phyloP scores from a whole-genome alignment of 2,888 invertebrate species.

The Candidula unifasciata region DNA sequence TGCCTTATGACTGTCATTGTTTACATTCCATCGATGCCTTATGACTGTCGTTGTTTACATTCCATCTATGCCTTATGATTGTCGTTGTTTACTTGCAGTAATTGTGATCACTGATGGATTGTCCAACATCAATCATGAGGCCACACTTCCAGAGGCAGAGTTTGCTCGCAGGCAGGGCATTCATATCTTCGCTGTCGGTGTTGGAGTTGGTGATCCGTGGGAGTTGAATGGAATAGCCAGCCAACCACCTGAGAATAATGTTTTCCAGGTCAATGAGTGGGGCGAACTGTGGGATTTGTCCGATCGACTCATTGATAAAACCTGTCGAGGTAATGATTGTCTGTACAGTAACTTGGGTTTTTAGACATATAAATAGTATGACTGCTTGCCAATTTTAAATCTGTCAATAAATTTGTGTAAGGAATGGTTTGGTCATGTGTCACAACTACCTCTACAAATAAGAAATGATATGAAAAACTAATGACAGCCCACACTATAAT shows the following conservation, averaged over 20 bases:
- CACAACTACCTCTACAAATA: no score
- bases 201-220: conserved; percentile 63
- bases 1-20: no score
- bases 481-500: no score
- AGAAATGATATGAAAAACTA: no score
- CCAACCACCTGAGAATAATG: conserved; percentile 62
- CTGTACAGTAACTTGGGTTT: not conserved
- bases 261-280: conserved; percentile 66
- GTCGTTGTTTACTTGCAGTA: conserved; percentile 57
- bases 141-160: conserved; percentile 68
- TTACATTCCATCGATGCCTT: no score
- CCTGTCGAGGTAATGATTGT: conserved; percentile 62
- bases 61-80: no score
- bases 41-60: no score
- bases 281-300: conserved; percentile 63
- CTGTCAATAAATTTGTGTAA: no score
- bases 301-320: conserved; percentile 60
- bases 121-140: conserved; percentile 70
- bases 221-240: conserved; percentile 68
- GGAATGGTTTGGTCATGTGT: no score
- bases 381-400: no score
- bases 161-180: conserved; percentile 64
- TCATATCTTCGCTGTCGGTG: conserved; percentile 71
- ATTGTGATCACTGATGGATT: conserved; percentile 73
- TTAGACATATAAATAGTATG: not conserved